Conservation (phyloP, 1,140 invertebrate genomes). For the Drosophila sp. region DNA sequence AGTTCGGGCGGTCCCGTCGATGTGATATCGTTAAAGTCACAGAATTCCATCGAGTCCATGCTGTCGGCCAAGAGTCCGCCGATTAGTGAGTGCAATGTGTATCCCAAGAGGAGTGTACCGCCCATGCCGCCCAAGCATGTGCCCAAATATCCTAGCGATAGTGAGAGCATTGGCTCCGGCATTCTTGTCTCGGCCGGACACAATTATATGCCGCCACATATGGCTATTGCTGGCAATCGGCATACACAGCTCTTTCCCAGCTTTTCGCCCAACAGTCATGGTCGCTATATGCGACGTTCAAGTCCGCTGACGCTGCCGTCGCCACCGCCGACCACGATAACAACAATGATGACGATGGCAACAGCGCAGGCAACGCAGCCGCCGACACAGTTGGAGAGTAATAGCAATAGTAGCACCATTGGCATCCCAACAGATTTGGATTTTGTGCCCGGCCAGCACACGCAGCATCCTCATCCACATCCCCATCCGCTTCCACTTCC, state of each 20-base stretch:
- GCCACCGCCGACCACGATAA: slow-evolving; percentile 55
- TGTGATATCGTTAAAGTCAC: slow-evolving; percentile 81
- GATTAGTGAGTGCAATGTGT: slow-evolving; percentile 70
- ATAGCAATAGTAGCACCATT: slow-evolving; percentile 48
- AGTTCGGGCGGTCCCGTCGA: slow-evolving; percentile 52
- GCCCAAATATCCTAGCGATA: slow-evolving; percentile 87
- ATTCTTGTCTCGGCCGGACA: slow-evolving; percentile 52
- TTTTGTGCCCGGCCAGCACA: slow-evolving; percentile 52
- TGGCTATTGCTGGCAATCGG: slow-evolving; percentile 56
- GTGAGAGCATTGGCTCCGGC: slow-evolving; percentile 87
- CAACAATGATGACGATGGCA: slow-evolving; percentile 20
- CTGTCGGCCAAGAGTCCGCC: slow-evolving; percentile 80
- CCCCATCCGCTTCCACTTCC: slow-evolving; percentile 44
- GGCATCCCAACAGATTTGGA: slow-evolving; percentile 77
- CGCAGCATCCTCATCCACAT: slow-evolving; percentile 28
- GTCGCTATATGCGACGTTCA: slow-evolving; percentile 84
- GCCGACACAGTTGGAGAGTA: slow-evolving; percentile 22
- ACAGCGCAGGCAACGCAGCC: slow-evolving; percentile 8
- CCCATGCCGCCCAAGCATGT: slow-evolving; percentile 85
- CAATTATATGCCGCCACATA: slow-evolving; percentile 25
- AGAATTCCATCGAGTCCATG: slow-evolving; percentile 84
- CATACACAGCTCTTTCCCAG: slow-evolving; percentile 79
- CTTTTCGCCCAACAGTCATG: slow-evolving; percentile 62
- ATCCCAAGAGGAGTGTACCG: slow-evolving; percentile 67
- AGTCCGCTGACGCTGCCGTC: slow-evolving; percentile 86